phyloP scores from a whole-genome alignment of 2,797 vertebrate species.

The Sylvia borin region DNA sequence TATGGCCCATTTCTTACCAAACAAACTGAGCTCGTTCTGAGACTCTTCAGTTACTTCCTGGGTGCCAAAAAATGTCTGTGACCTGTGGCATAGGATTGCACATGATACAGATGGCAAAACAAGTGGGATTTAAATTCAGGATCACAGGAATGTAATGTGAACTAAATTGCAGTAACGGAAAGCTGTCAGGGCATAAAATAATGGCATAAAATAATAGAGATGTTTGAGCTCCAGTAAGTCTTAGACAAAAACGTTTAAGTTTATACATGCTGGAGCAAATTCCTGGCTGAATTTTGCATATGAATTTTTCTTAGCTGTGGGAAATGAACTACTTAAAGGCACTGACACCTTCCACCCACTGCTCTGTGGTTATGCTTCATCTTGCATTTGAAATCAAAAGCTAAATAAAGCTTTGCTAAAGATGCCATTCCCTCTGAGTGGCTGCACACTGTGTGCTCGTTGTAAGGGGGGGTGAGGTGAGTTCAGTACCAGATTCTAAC shows the following conservation, averaged over 20 bases:
- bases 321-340: neutral
- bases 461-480: neutral
- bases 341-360: constrained; percentile 17
- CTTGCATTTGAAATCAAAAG: constrained; percentile 16
- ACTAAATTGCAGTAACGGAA: neutral
- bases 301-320: neutral
- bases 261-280: neutral
- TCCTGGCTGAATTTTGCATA: neutral
- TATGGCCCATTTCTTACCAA: neutral
- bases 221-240: neutral
- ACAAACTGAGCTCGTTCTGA: neutral
- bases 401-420: neutral
- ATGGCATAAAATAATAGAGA: neutral
- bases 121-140: neutral
- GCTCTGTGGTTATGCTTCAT: neutral
- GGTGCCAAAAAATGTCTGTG: neutral
- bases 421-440: neutral
- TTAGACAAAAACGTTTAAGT: neutral
- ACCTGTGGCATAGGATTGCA: neutral
- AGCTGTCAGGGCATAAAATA: neutral
- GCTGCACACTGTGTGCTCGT: neutral
- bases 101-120: neutral
- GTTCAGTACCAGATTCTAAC: neutral
- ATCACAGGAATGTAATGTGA: neutral
- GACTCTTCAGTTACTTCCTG: neutral